Base-by-base conservation (phyloP, 2,888 invertebrate species). In the Elegia similella region DNA sequence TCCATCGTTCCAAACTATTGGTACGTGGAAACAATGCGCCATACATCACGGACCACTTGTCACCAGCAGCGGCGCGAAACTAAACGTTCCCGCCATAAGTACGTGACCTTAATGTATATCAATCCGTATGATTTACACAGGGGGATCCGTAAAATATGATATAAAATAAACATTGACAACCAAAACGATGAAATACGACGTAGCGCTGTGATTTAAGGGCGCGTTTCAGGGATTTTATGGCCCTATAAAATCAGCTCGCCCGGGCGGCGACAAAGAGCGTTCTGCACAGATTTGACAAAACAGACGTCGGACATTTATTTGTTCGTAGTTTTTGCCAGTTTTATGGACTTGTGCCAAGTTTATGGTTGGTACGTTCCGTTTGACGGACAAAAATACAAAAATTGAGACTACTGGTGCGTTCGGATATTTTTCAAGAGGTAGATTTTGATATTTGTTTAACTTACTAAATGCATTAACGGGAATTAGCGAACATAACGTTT, bases 151-250 rank as follows among this genome's bases (percentile, higher is more conserved):
- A 89, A 91, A 91, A 90, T 91, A 90, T 91, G 89, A 91, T 88
- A 91, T 90, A 90, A 91, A 91, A 91, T 90, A 91, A 91, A 91
- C 88, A 91, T 90, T 89, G 90, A 91, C 90, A 91, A 87, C 84
- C 89, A 80, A 82, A 90, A 91, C 90, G 89, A 89, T 91, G 90
- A 90, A 89, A 89, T 89, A 91, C 86, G 90, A 84, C 84, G 86
- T 76, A 82, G 77, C 81, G 82, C 75, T 84, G 88, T 91, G 90
- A 90, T 90, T 89, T 90, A 90, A 88, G 89, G 88, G 87, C 84
- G 86, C 82, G 84, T 85, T 88, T 86, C 90, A 87, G 84, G 84
- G 87, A 89, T 90, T 90, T 91, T 91, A 91, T 88, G 82, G 80
- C 82, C 85, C 88, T 84, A 89, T 89, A 91, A 90, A 91, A 91